A percentile compares a stretch with the other conserved stretches of the same genome.
Conservation (phyloP, 92 coral and sea anemone genomes). For the Palythoa heliodiscus region DNA sequence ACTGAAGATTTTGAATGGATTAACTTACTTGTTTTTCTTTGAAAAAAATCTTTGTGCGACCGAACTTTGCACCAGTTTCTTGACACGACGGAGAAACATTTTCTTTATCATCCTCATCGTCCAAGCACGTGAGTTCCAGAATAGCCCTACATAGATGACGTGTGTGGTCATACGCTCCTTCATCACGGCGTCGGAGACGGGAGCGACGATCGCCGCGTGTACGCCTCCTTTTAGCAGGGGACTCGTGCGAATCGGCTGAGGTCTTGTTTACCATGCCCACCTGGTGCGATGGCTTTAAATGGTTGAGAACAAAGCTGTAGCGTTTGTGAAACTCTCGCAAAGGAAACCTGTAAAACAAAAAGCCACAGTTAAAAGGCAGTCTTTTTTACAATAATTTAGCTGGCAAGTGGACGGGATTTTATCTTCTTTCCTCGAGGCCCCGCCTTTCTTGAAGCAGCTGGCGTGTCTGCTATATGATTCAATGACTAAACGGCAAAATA, state of each 20-base stretch:
- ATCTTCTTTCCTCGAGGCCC: too few species aligned
- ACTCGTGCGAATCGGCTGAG: conserved; percentile 46
- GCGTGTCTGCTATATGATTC: too few species aligned
- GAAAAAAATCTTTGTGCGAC: conserved; percentile 77
- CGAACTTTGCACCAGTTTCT: conserved; percentile 58
- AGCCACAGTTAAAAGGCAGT: neutral
- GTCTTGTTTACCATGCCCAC: neutral
- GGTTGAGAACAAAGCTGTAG: conserved; percentile 67
- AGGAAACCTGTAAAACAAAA: conserved; percentile 47
- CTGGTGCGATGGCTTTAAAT: conserved; percentile 32
- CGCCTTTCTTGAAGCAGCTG: too few species aligned
- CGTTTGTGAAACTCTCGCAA: conserved; percentile 82
- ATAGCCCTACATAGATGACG: conserved; percentile 71
- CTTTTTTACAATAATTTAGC: too few species aligned
- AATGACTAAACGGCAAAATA: too few species aligned
- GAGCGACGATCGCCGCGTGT: conserved; percentile 66
- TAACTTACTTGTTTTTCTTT: conserved; percentile 70
- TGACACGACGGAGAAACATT: conserved; percentile 40
- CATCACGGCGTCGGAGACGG: conserved; percentile 57
- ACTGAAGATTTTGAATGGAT: neutral
- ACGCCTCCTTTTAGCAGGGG: conserved; percentile 54
- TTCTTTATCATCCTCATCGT: conserved; percentile 63
- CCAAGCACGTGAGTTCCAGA: conserved; percentile 56
- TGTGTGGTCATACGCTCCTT: conserved; percentile 78
- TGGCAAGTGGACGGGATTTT: too few species aligned